Evolutionary conservation across 2,113 vertebrate genomes (phyloP).

Genomic region (Dissostichus mawsoni): DNA sequence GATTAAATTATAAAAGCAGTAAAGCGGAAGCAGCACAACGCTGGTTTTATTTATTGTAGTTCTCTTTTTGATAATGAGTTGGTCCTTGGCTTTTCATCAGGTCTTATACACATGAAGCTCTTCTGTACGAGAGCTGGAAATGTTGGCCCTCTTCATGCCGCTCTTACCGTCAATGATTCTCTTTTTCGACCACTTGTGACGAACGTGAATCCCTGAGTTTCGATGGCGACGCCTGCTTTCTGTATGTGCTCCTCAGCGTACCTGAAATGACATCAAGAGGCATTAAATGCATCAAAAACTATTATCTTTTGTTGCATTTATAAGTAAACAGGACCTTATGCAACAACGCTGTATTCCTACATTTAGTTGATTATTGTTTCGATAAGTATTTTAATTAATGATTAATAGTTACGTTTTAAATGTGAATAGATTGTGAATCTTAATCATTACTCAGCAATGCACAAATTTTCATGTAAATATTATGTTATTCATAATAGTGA

Average conservation of each 20-base stretch:
- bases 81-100: not conserved
- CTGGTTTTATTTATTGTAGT: not conserved
- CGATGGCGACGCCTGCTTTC: constrained; percentile 87
- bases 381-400: too few relatives aligned
- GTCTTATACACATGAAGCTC: not conserved
- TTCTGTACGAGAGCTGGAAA: not conserved
- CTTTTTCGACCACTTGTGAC: constrained; percentile 87
- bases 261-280: constrained; percentile 70
- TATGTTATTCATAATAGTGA: too few relatives aligned
- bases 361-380: too few relatives aligned
- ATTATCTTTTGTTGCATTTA: not conserved
- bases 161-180: constrained; percentile 85
- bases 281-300: not conserved
- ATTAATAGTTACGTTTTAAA: not conserved
- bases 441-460: too few relatives aligned
- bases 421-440: not conserved
- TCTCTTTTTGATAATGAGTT: not conserved
- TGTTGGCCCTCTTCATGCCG: not conserved
- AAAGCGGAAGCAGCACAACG: not conserved
- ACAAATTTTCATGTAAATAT: too few relatives aligned
- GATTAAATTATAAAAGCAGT: constrained; percentile 4
- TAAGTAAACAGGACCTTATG: not conserved
- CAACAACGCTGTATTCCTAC: not conserved
- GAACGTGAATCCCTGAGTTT: constrained; percentile 87
- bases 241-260: constrained; percentile 88